These are phyloP conservation scores for Rhogogaster chlorosoma DNA, from an alignment of 2,888 invertebrate genomes.

Conservation along the genomic window DNA sequence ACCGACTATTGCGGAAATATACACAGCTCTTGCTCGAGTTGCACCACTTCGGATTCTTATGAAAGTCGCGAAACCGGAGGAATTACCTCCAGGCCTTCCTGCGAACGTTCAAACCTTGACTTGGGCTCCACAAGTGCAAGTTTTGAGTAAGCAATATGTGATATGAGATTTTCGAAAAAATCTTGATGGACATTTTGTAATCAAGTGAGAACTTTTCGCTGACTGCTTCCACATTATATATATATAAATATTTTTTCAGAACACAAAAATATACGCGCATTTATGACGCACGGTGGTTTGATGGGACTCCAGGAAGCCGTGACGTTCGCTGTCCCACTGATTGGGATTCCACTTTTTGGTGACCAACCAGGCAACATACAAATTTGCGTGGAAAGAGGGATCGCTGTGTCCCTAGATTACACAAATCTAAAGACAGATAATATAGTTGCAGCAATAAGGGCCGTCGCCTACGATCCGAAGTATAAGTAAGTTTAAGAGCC, in stretches of 20 bases:
- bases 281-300: conserved; percentile 72
- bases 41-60: conserved; percentile 25
- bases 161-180: background rate
- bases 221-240: too few species aligned
- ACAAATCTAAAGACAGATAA: conserved; percentile 60
- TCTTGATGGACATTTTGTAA: too few species aligned
- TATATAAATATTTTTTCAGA: conserved; percentile 58
- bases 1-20: background rate
- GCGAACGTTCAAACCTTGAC: background rate
- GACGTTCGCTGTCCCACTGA: conserved; percentile 66
- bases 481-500: conserved; percentile 60
- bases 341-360: conserved; percentile 70
- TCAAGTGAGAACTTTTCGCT: too few species aligned
- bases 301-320: conserved; percentile 70
- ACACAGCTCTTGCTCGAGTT: background rate
- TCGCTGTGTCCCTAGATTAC: conserved; percentile 59
- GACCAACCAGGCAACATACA: conserved; percentile 68
- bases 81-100: conserved; percentile 35
- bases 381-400: conserved; percentile 57
- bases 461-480: conserved; percentile 59
- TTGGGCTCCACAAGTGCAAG: conserved; percentile 30
- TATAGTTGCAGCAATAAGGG: conserved; percentile 61
- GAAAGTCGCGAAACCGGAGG: conserved; percentile 30
- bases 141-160: conserved; percentile 7
- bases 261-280: conserved; percentile 69